Conservation (phyloP, 2,888 invertebrate genomes). For the Caenorhabditis japonica region DNA sequence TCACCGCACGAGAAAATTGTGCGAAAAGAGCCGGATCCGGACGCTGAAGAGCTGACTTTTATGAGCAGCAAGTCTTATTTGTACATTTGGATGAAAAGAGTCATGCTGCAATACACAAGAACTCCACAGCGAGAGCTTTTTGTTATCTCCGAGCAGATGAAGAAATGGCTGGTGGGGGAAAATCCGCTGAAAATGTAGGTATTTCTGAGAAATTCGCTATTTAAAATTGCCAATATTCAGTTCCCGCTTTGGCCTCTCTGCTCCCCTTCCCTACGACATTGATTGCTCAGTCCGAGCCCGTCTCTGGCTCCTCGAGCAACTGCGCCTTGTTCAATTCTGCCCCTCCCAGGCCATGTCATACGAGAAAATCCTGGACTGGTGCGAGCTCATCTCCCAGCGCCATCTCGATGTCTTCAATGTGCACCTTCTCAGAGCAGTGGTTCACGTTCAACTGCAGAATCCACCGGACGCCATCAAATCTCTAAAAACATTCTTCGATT, state of each 20-base stretch:
- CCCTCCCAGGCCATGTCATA: conserved; percentile 17
- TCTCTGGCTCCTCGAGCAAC: conserved; percentile 7
- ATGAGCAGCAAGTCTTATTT: conserved; percentile 15
- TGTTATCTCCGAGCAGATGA: not conserved
- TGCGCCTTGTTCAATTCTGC: conserved; percentile 3
- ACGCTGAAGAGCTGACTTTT: conserved; percentile 7
- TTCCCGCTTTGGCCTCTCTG: not conserved
- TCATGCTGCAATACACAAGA: conserved; percentile 15
- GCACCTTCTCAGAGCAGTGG: conserved; percentile 40
- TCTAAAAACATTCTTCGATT: conserved; percentile 52
- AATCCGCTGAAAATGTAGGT: not conserved
- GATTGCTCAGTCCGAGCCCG: conserved; percentile 29
- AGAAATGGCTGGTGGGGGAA: conserved; percentile 8
- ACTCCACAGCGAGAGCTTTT: conserved; percentile 10
- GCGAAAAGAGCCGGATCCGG: not conserved
- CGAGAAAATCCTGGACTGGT: conserved; percentile 13
- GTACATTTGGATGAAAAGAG: conserved; percentile 44
- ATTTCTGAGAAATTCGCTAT: too few species aligned
- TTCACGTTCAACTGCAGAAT: conserved; percentile 30
- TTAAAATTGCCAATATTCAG: too few species aligned
- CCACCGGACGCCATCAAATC: conserved; percentile 26
- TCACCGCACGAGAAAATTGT: conserved; percentile 6
- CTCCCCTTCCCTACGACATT: conserved; percentile 16
- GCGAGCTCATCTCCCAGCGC: conserved; percentile 5
- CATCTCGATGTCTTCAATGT: conserved; percentile 43